Evolutionary conservation across 2,888 invertebrate species (phyloP).

Genomic region (Zelleria hepariella): DNA sequence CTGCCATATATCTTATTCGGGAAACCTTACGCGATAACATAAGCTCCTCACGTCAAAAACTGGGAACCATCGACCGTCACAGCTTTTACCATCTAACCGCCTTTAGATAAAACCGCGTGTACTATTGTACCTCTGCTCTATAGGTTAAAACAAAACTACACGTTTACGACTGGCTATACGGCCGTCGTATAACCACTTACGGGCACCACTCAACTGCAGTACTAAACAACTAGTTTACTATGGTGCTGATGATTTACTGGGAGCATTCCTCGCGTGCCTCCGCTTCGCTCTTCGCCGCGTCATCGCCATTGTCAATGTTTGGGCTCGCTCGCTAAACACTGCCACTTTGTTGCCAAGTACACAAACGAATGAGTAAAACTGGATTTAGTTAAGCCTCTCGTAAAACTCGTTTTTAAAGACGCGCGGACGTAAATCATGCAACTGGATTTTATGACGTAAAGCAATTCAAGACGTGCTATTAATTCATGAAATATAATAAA

Average conservation of each 20-base stretch:
- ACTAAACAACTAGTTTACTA: conserved; percentile 57
- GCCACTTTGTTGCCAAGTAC: background rate
- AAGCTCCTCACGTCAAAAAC: conserved; percentile 27
- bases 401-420: background rate
- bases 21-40: conserved; percentile 23
- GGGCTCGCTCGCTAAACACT: conserved; percentile 23
- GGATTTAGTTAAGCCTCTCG: background rate
- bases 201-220: conserved; percentile 25
- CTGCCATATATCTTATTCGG: conserved; percentile 43
- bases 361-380: background rate
- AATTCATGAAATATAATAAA: conserved; percentile 3
- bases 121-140: conserved; percentile 39
- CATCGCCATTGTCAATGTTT: conserved; percentile 39
- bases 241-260: conserved; percentile 58
- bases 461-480: conserved; percentile 4
- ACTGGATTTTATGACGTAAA: conserved; percentile 5
- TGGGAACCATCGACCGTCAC: conserved; percentile 29
- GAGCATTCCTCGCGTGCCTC: conserved; percentile 51
- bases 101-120: conserved; percentile 55
- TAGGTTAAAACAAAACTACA: conserved; percentile 62
- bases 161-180: conserved; percentile 57
- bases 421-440: background rate
- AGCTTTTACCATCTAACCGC: conserved; percentile 56
- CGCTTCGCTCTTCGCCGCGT: conserved; percentile 21
- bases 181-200: conserved; percentile 35